phyloP scores from a whole-genome alignment of 2,797 vertebrate genomes.

The Ptychadena robeensis region DNA sequence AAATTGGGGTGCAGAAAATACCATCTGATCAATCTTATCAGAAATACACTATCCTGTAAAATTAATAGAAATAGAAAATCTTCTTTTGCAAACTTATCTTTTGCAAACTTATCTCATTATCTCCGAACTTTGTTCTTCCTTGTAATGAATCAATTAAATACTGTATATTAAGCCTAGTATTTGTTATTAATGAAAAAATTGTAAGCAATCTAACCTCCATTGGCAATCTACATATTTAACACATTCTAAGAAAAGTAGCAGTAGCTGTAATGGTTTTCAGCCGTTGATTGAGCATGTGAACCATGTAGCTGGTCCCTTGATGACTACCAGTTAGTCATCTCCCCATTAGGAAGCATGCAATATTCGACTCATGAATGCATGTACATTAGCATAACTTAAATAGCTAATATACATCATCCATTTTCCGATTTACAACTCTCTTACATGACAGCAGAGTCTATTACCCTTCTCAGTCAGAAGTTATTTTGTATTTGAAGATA shows the following conservation, averaged over 20 bases:
- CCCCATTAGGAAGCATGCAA: not conserved
- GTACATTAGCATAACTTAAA: not conserved
- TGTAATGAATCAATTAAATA: too few relatives aligned
- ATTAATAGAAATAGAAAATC: too few relatives aligned
- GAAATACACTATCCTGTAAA: too few relatives aligned
- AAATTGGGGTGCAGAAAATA: too few relatives aligned
- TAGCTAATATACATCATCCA: not conserved
- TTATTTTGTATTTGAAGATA: not conserved
- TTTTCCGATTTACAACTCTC: not conserved
- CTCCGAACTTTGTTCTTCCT: too few relatives aligned
- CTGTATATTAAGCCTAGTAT: too few relatives aligned
- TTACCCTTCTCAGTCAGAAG: not conserved
- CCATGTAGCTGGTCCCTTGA: not conserved
- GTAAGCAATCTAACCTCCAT: not conserved
- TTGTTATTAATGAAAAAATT: too few relatives aligned
- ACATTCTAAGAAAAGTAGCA: not conserved
- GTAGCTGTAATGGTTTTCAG: not conserved
- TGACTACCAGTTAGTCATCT: not conserved
- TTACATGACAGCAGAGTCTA: not conserved
- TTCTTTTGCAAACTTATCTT: too few relatives aligned
- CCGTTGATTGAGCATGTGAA: too few relatives aligned
- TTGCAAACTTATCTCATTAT: too few relatives aligned
- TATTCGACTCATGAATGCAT: not conserved
- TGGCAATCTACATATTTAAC: not conserved
- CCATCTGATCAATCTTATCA: too few relatives aligned